Conservation (phyloP, 2,797 vertebrate genomes). For the Corythornis leucogaster region DNA sequence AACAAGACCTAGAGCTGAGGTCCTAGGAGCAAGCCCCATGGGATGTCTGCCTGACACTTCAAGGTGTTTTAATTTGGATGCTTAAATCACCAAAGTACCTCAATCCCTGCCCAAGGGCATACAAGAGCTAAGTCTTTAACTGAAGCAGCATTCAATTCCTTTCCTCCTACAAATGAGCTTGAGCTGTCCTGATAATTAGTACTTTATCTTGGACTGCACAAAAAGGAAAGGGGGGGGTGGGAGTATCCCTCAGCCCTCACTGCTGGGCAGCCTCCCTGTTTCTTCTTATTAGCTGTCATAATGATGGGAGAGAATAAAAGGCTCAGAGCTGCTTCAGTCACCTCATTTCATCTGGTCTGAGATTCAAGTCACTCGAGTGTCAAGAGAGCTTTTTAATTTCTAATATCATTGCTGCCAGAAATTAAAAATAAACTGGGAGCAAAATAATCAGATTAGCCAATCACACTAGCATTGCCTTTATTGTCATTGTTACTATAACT, state of each 20-base stretch:
- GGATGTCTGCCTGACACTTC: slow-evolving; percentile 27
- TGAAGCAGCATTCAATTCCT: slow-evolving; percentile 61
- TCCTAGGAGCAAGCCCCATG: not conserved
- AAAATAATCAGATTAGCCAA: slow-evolving; percentile 65
- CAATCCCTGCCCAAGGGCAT: slow-evolving; percentile 58
- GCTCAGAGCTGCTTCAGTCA: slow-evolving; percentile 67
- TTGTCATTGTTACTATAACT: slow-evolving; percentile 14
- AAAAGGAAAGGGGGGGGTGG: not conserved
- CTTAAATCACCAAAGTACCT: slow-evolving; percentile 53
- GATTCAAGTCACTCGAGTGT: slow-evolving; percentile 55
- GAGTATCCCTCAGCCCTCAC: slow-evolving; percentile 2
- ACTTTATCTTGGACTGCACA: slow-evolving; percentile 60
- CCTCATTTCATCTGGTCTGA: slow-evolving; percentile 67
- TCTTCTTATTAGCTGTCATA: slow-evolving; percentile 63
- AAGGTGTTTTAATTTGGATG: slow-evolving; percentile 58
- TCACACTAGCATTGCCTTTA: slow-evolving; percentile 57
- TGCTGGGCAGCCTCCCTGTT: slow-evolving; percentile 33
- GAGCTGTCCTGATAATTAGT: slow-evolving; percentile 74
- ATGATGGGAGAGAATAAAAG: slow-evolving; percentile 68
- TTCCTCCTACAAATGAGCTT: slow-evolving; percentile 72
- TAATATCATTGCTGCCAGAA: slow-evolving; percentile 62
- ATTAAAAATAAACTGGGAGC: slow-evolving; percentile 68
- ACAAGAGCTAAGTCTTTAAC: slow-evolving; percentile 43
- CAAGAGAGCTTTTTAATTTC: slow-evolving; percentile 72
- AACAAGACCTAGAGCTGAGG: not conserved